Base-by-base conservation (phyloP, 2,797 vertebrate genomes). In the Pogonophryne albipinna region DNA sequence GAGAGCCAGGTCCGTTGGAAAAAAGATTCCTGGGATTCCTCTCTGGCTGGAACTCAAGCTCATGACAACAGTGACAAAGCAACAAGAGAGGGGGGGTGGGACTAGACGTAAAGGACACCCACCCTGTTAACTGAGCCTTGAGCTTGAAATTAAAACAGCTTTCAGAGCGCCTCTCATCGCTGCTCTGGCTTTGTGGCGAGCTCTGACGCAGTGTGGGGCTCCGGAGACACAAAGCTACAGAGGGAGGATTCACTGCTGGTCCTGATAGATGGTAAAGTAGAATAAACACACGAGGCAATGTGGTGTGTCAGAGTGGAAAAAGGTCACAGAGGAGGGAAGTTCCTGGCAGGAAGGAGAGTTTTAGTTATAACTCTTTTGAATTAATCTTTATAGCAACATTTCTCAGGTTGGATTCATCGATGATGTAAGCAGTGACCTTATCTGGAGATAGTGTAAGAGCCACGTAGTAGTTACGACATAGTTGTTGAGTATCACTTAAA, bases 1-100 rank as follows among this genome's bases (percentile, higher is more conserved):
- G 62, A 80, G 88, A 87, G 88, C 67, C 86, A 85, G 87, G 89
- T 92, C 90, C 86, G 67, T 65, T 79, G 6, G 83, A 88, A 87
- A 84, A 92, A 90, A 91, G 91, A 95, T 95, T 95, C 94, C 82
- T 80, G 76, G 84, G 90, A 95, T 95, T 94, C 93, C 93, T 91
- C 62, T 50, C 68, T 74, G 75, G 82, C 76, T 69, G 79, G 82
- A 85, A 87, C 68, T 51, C 45, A 68, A 66, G 60, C 92, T 90
- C 94, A 86, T 86, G 91, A 94, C 93, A 92, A 94, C 93, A 45
- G 87, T 91, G 90, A 95, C 93, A 93, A 94, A 94, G 92, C 90
- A 90, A 44, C 71, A 56, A 45, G 74, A 67, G 53, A 63, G 19
- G 66, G 79, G 53, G 70, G 64, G 62, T 65, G 78, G 20, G 71